These are phyloP conservation scores for Xiphophorus maculatus DNA, from an alignment of 2,113 vertebrate species.

Conservation along the genomic window DNA sequence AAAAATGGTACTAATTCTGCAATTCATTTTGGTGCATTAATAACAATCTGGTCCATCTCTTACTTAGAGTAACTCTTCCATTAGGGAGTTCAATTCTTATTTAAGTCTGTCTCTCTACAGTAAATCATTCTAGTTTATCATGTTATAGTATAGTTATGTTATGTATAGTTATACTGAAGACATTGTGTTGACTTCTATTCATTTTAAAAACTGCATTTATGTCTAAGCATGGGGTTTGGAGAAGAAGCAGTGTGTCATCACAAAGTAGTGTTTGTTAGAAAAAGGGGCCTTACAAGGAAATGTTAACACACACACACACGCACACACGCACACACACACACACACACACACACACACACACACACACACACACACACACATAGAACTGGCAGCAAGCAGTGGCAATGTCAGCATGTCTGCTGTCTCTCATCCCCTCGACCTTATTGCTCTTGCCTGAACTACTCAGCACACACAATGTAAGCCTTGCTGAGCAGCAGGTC, in stretches of 20 bases:
- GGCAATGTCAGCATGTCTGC: constrained; percentile 53
- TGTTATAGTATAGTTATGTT: constrained; percentile 21
- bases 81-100: constrained; percentile 8
- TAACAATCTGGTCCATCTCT: not conserved
- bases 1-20: no score
- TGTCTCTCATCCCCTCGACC: constrained; percentile 49
- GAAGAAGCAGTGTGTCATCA: no score
- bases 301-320: not conserved
- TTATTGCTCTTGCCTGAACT: constrained; percentile 43
- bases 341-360: constrained; percentile 14
- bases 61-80: not conserved
- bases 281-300: no score
- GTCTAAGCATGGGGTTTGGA: no score
- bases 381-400: constrained; percentile 40
- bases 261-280: no score
- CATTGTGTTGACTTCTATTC: no score
- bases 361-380: constrained; percentile 18
- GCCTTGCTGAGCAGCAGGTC: constrained; percentile 50
- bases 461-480: constrained; percentile 38
- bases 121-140: constrained; percentile 17
- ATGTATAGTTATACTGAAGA: not conserved
- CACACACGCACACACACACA: constrained; percentile 25
- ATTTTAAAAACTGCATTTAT: no score
- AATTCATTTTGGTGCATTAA: not conserved
- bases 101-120: constrained; percentile 7